Evolutionary conservation across 2,113 vertebrate genomes (phyloP).

Genomic region (Syngnathus scovelli): DNA sequence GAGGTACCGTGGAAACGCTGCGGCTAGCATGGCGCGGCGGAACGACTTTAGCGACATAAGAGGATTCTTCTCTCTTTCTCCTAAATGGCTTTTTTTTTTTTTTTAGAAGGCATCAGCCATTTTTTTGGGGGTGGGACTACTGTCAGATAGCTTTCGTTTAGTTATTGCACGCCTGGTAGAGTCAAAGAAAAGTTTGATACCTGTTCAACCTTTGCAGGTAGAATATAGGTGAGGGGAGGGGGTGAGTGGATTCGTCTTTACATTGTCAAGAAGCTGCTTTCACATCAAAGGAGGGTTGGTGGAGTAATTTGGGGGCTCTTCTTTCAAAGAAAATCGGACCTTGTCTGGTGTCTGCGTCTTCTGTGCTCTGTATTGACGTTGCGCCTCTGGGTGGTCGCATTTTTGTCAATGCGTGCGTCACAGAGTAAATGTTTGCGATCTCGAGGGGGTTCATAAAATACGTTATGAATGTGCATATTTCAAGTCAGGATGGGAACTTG

Average conservation of each 20-base stretch:
- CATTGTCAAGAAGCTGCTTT: slow-evolving; percentile 56
- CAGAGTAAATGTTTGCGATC: not conserved
- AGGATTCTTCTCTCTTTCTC: slow-evolving; percentile 61
- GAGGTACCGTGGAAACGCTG: slow-evolving; percentile 52
- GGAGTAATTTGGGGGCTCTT: slow-evolving; percentile 13
- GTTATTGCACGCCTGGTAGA: slow-evolving; percentile 22
- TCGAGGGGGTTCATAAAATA: not conserved
- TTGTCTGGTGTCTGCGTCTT: slow-evolving; percentile 52
- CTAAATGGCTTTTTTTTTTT: slow-evolving; percentile 34
- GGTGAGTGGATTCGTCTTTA: slow-evolving; percentile 36
- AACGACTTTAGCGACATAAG: slow-evolving; percentile 69
- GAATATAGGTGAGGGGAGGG: slow-evolving; percentile 20
- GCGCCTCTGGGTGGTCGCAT: slow-evolving; percentile 49
- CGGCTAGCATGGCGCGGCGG: slow-evolving; percentile 50
- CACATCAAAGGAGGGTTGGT: slow-evolving; percentile 57
- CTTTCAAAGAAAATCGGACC: slow-evolving; percentile 62
- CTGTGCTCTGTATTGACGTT: slow-evolving; percentile 29
- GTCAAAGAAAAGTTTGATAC: slow-evolving; percentile 1
- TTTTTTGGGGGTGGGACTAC: slow-evolving; percentile 14
- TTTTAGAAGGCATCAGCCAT: slow-evolving; percentile 53
- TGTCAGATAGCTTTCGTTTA: slow-evolving; percentile 30
- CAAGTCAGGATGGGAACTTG: not conserved
- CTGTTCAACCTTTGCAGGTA: slow-evolving; percentile 28
- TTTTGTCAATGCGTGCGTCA: slow-evolving; percentile 9
- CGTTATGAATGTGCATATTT: not conserved